Evolutionary conservation across 2,797 vertebrate genomes (phyloP).

Genomic region (Prunella strophiata): DNA sequence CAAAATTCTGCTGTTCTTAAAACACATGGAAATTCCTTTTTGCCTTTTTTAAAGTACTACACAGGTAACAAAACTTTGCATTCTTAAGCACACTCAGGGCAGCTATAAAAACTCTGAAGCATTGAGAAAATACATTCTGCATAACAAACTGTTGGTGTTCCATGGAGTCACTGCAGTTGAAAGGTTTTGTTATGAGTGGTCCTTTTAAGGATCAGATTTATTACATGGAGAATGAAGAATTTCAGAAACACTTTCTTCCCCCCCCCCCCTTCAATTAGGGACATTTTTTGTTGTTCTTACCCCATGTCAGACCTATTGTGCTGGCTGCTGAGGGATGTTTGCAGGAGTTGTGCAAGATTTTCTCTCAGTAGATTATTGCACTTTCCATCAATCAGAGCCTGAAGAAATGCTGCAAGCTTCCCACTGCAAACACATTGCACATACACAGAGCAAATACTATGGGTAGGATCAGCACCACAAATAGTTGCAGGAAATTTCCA

Average conservation of each 20-base stretch:
- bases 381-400: background rate
- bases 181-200: background rate
- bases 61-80: background rate
- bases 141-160: background rate
- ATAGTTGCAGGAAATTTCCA: background rate
- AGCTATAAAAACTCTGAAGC: background rate
- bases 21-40: background rate
- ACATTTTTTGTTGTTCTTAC: background rate
- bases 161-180: background rate
- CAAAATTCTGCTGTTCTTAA: background rate
- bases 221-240: background rate
- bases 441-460: background rate
- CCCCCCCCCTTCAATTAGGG: fast-evolving
- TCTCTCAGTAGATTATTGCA: background rate
- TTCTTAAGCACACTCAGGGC: background rate
- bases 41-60: fast-evolving
- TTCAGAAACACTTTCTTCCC: background rate
- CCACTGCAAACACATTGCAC: background rate
- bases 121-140: background rate
- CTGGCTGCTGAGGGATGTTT: background rate
- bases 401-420: background rate
- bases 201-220: background rate
- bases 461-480: too few relatives aligned
- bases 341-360: background rate
- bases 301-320: background rate